phyloP scores from a whole-genome alignment of 2,797 vertebrate species.

The Paramormyrops hopkinsi region DNA sequence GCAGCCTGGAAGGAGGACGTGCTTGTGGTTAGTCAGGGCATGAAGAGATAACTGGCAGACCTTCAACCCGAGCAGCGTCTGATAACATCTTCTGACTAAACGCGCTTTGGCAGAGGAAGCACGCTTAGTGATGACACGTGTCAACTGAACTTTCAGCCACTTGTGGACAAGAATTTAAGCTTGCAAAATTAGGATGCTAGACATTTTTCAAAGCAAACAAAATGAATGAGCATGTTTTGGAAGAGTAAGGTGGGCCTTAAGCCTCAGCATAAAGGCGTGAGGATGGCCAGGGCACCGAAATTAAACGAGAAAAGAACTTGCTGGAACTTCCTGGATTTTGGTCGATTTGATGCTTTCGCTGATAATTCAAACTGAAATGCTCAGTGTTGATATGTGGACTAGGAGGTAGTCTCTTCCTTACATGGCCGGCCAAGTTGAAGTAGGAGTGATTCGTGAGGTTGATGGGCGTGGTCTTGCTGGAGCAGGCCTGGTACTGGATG shows the following conservation, averaged over 20 bases:
- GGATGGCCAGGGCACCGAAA: neutral
- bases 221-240: neutral
- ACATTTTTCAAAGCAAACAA: neutral
- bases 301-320: neutral
- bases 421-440: slow-evolving; percentile 89
- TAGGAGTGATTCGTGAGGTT: slow-evolving; percentile 90
- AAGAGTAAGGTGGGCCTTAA: neutral
- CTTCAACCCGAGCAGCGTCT: neutral
- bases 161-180: neutral
- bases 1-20: slow-evolving; percentile 58
- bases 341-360: neutral
- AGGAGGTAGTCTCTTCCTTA: slow-evolving; percentile 39
- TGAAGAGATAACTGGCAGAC: neutral
- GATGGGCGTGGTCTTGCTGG: slow-evolving; percentile 75
- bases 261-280: neutral
- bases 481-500: slow-evolving; percentile 71
- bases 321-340: neutral
- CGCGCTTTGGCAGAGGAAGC: neutral
- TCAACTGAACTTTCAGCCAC: neutral
- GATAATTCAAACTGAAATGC: neutral
- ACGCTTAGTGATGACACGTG: neutral
- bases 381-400: neutral
- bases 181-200: neutral
- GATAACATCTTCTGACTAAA: neutral
- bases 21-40: neutral